Conservation (phyloP, 2,888 invertebrate genomes). For the Diogma glabrata region DNA sequence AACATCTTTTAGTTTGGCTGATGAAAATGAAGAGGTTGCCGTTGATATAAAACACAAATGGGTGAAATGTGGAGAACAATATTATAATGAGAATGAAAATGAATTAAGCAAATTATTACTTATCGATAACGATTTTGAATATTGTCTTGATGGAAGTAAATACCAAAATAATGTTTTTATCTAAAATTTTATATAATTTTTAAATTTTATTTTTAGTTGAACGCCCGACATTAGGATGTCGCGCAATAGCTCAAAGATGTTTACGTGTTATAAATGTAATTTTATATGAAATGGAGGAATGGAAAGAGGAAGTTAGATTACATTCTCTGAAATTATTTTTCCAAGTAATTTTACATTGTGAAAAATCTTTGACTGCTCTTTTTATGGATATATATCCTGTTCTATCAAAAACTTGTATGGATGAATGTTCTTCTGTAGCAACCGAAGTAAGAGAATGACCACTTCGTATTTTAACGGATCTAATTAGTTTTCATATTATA, state of each 20-base stretch:
- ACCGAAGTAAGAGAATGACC: too few relatives aligned
- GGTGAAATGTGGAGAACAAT: slow-evolving; percentile 63
- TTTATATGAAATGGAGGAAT: slow-evolving; percentile 30
- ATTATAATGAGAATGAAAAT: slow-evolving; percentile 74
- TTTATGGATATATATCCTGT: slow-evolving; percentile 33
- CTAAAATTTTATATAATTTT: slow-evolving; percentile 31
- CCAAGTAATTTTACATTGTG: slow-evolving; percentile 34
- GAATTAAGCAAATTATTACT: slow-evolving; percentile 81
- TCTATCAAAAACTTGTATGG: slow-evolving; percentile 28
- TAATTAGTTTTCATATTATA: too few relatives aligned
- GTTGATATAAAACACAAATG: slow-evolving; percentile 51
- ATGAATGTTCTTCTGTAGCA: too few relatives aligned
- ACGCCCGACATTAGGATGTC: slow-evolving; percentile 81
- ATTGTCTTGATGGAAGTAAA: slow-evolving; percentile 63
- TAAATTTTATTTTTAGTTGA: too few relatives aligned
- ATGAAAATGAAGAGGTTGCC: slow-evolving; percentile 64
- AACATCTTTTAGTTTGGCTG: slow-evolving; percentile 55
- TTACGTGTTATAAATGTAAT: slow-evolving; percentile 29
- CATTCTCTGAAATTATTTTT: slow-evolving; percentile 33
- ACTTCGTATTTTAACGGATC: too few relatives aligned
- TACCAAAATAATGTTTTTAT: not conserved
- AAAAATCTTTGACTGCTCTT: slow-evolving; percentile 31
- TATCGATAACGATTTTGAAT: slow-evolving; percentile 47
- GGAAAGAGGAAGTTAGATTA: slow-evolving; percentile 36
- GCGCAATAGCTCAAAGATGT: slow-evolving; percentile 63